Conservation (phyloP, 2,888 invertebrate species). For the Dascillus cervinus region DNA sequence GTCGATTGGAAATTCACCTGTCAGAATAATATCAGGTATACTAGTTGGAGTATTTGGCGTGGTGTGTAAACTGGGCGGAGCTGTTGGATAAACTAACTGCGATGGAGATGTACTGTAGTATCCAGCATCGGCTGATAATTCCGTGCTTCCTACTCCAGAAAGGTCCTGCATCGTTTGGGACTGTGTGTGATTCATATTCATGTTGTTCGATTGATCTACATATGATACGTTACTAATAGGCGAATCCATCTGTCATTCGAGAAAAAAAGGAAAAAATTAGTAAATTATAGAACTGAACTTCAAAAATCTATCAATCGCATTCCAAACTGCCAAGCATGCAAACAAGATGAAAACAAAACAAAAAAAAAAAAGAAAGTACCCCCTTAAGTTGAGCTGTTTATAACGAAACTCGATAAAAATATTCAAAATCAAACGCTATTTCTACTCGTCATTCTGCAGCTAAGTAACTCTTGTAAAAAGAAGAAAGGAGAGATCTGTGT, state of each 20-base stretch:
- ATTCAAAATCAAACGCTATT: background rate
- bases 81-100: slow-evolving; percentile 45
- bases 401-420: background rate
- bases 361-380: slow-evolving; percentile 4
- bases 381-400: slow-evolving; percentile 36
- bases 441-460: background rate
- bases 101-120: slow-evolving; percentile 56
- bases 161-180: slow-evolving; percentile 28
- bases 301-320: too few species aligned
- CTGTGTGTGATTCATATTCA: slow-evolving; percentile 23
- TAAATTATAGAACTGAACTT: background rate
- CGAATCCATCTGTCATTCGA: slow-evolving; percentile 13
- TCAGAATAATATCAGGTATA: slow-evolving; percentile 76
- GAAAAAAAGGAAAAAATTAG: background rate
- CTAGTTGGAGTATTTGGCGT: slow-evolving; percentile 71
- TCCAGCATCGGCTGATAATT: slow-evolving; percentile 41
- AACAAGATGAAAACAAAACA: too few species aligned
- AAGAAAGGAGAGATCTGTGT: too few species aligned
- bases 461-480: too few species aligned
- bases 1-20: too few species aligned
- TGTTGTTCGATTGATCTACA: slow-evolving; percentile 23
- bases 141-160: slow-evolving; percentile 25
- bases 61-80: slow-evolving; percentile 44
- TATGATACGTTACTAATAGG: slow-evolving; percentile 24
- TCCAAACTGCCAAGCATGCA: too few species aligned